Evolutionary conservation across 1,140 invertebrate genomes (phyloP).

Genomic region (Nomia melanderi): DNA sequence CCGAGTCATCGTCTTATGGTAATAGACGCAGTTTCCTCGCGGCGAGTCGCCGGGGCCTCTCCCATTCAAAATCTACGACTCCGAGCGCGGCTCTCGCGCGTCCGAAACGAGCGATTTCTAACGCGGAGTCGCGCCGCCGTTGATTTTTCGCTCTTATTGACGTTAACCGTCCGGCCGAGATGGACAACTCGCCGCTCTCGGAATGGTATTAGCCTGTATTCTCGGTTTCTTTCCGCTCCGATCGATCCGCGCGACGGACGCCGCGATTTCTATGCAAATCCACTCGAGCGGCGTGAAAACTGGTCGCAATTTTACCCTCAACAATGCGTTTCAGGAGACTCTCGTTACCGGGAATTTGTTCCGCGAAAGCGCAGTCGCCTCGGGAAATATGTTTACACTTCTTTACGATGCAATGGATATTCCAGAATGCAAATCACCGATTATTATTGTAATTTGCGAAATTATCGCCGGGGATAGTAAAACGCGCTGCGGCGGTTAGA

Average conservation of each 20-base stretch:
- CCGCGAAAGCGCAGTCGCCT: not conserved
- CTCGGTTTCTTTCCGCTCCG: not conserved
- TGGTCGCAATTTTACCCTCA: not conserved
- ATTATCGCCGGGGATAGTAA: no score
- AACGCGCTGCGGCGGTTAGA: no score
- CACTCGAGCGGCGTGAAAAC: not conserved
- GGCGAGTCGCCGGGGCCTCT: not conserved
- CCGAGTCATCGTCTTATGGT: constrained; percentile 48
- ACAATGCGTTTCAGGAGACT: not conserved
- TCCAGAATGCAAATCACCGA: not conserved
- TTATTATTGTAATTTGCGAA: not conserved
- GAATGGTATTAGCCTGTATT: not conserved
- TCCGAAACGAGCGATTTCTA: not conserved
- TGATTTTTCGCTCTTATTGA: not conserved
- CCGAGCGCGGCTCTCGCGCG: not conserved
- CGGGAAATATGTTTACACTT: not conserved
- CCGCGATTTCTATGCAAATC: not conserved
- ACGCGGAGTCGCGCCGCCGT: not conserved
- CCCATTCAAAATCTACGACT: not conserved
- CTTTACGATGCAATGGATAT: not conserved
- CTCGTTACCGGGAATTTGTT: not conserved
- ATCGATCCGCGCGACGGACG: not conserved
- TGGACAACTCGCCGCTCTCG: not conserved
- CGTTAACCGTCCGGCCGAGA: not conserved
- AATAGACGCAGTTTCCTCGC: constrained; percentile 42